A percentile compares a stretch with the other conserved stretches of the same genome.
phyloP scores from a whole-genome alignment of 2,797 vertebrate species.

The Valencia hispanica region DNA sequence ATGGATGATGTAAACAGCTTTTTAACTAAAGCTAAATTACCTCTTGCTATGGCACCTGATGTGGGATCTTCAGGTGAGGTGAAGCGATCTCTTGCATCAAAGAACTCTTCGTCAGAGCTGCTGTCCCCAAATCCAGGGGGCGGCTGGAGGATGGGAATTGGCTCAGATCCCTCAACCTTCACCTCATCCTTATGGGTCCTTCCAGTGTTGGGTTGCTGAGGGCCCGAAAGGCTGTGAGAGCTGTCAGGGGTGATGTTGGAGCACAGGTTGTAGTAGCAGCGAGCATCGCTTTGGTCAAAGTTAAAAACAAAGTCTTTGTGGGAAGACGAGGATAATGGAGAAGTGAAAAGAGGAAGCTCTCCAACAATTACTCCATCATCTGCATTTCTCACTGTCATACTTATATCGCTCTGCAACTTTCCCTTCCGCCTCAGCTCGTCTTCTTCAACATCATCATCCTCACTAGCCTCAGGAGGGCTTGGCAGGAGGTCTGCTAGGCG shows the following conservation, averaged over 20 bases:
- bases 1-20: background rate
- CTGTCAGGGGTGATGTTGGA: conserved; percentile 86
- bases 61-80: conserved; percentile 77
- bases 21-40: conserved; percentile 52
- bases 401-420: conserved; percentile 38
- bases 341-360: conserved; percentile 11
- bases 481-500: conserved; percentile 74
- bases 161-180: conserved; percentile 31
- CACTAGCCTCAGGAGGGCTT: conserved; percentile 75
- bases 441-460: conserved; percentile 75
- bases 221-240: conserved; percentile 64
- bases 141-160: conserved; percentile 79
- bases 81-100: conserved; percentile 91
- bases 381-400: conserved; percentile 22
- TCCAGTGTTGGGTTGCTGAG: conserved; percentile 2
- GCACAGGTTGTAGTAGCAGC: conserved; percentile 88
- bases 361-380: conserved; percentile 40
- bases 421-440: conserved; percentile 54
- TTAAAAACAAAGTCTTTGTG: conserved; percentile 76
- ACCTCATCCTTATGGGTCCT: conserved; percentile 15
- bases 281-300: conserved; percentile 76
- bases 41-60: conserved; percentile 73
- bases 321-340: conserved; percentile 45
- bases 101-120: conserved; percentile 97
- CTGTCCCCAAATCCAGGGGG: conserved; percentile 90